A percentile compares a stretch with the other conserved stretches of the same genome.
phyloP scores from a whole-genome alignment of 64 coral and sea anemone species.

The Montipora cactus region DNA sequence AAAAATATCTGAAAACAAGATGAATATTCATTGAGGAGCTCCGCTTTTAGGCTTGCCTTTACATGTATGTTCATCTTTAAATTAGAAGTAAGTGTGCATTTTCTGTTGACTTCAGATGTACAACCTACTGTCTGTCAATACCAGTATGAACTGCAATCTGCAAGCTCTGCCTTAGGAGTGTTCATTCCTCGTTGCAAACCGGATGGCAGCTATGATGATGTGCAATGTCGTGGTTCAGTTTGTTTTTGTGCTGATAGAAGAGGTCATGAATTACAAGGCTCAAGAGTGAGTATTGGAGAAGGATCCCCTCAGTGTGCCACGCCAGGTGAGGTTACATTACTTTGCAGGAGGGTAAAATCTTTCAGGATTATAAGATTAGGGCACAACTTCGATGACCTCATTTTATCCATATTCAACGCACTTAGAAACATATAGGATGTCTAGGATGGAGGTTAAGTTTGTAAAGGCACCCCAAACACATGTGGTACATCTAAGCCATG shows the following conservation, averaged over 20 bases:
- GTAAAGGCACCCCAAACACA: too few relatives aligned
- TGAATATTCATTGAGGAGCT: too few relatives aligned
- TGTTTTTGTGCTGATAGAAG: constrained; percentile 85
- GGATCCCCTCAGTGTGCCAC: constrained; percentile 59
- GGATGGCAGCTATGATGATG: constrained; percentile 81
- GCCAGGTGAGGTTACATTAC: constrained; percentile 27
- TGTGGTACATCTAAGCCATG: too few relatives aligned
- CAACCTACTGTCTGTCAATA: constrained; percentile 58
- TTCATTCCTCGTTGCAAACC: constrained; percentile 87
- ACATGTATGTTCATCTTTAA: background rate
- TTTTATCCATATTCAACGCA: too few relatives aligned
- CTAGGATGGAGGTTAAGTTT: too few relatives aligned
- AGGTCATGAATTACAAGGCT: constrained; percentile 65
- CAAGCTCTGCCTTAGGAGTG: constrained; percentile 38
- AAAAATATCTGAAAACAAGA: too few relatives aligned
- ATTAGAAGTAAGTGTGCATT: background rate
- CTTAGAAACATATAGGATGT: too few relatives aligned
- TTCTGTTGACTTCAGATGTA: background rate
- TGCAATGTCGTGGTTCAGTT: constrained; percentile 76
- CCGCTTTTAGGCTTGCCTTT: too few relatives aligned
- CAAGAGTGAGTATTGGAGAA: constrained; percentile 46
- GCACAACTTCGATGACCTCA: too few relatives aligned
- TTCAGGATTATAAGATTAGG: background rate
- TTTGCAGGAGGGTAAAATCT: background rate
- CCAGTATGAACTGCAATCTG: constrained; percentile 42